Evolutionary conservation across 2,888 invertebrate genomes (phyloP), one percentile per base, ranked within the genome.

Genomic region (Mimachlamys varia): DNA sequence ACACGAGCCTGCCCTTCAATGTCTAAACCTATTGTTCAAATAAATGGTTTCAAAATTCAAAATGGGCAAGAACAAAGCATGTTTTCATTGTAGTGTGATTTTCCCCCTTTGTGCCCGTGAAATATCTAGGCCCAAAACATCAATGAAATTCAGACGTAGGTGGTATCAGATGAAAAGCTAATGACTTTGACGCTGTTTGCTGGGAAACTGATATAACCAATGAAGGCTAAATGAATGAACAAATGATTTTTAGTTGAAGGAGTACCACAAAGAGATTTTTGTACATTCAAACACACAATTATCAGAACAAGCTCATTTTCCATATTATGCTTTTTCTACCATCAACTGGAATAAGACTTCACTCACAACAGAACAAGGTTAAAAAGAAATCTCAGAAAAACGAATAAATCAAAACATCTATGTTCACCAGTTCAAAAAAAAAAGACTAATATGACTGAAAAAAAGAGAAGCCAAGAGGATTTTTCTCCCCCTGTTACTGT

Each of bases 361-460:
- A n/a, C 62, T 62, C 76, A 76, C 33, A 76, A 27, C 76, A 76
- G 76, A 76, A 27, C 33, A 76, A 27, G 76, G 76, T 76, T 76
- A n/a, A 19, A 58, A 58, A 58, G 19, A 19, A 17, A 53, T 44
- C 17, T 7, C 53, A 53, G 53, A 53, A 53, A 53, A 19, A 53
- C 13, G 1, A 17, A 53, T 53, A 53, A 13, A 53, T 17, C 53
- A 53, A 13, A 53, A 17, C 19, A 53, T 12, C 17, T 53, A 12
- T 17, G 13, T 53, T 53, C 1, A 13, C 53, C 53, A 17, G 53
- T 17, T 53, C 12, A 53, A 7, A 53, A 17, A 19, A 44, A 53
- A 7, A 53, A 17, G 12, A 44, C 7, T 7, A 44, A 19, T 53
- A 19, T 13, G 53, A 53, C 53, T 53, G 19, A 53, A 53, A 53